Evolutionary conservation across 2,888 invertebrate species (phyloP), one percentile per base, ranked within the genome.

Genomic region (Ochropacha duplaris): DNA sequence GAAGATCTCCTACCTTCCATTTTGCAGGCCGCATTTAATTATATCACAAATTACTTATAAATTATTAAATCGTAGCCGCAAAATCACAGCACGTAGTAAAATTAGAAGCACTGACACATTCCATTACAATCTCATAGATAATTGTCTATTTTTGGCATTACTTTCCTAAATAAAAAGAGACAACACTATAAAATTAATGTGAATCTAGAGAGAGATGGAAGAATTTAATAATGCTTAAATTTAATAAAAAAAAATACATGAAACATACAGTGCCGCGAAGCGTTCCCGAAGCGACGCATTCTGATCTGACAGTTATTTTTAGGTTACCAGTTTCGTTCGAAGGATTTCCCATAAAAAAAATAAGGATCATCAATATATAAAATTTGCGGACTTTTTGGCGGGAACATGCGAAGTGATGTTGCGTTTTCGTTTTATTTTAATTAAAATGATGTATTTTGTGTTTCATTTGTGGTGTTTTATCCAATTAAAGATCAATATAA

Each of bases 1-100:
- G 77, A 54, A 56, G 66, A 81, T 14, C 71, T 34, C 4, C 34
- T 28, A 4, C 52, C 52, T 6, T 81, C 83, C 87, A 88, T 87
- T 69, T 72, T 74, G 11, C 4, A 8, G 12, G 5, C 52, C 22
- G 34, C 52, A 52, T 52, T 52, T 52, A 24, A 22, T 22, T 31
- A n/a, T n/a, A 11, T 26, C 2, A 12, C 22, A 34, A 11, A 34
- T 9, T 6, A 19, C 6, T 44, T 19, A 44, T 19, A 19, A 44
- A 19, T 44, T 19, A 1, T 14, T 9, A 19, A 44, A 19, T 44
- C 9, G 19, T 19, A 19, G 16, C 19, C 44, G 44, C 19, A 19
- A 44, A 19, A 9, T n/a, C 4, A 0, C 3, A 44, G 44, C 44
- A 44, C 9, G 2, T 1, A 44, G 19, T 44, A n/a, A 36, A 36